Evolutionary conservation across 1,140 invertebrate genomes (phyloP).

Genomic region (Meloidogyne hapla): DNA sequence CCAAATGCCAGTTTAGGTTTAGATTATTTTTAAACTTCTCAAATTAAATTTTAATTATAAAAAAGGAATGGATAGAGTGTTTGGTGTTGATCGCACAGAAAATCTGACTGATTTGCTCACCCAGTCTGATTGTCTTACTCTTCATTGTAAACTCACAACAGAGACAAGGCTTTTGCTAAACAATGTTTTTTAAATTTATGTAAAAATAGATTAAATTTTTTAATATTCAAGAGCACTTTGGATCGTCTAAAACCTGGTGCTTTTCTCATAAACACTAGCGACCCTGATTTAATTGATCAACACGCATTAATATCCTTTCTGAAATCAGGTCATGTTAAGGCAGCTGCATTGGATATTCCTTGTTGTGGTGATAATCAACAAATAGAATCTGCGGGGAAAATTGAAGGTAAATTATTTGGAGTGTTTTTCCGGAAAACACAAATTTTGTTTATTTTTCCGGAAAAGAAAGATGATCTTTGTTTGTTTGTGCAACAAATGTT

Average conservation of each 20-base stretch:
- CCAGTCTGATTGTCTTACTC: constrained; percentile 92
- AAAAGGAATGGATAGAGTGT: constrained; percentile 80
- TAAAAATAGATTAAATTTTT: neutral
- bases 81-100: constrained; percentile 89
- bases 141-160: constrained; percentile 93
- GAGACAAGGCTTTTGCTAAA: constrained; percentile 97
- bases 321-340: constrained; percentile 93
- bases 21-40: neutral
- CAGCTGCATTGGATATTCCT: constrained; percentile 86
- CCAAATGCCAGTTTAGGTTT: constrained; percentile 86
- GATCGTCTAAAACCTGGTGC: constrained; percentile 95
- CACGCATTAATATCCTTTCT: constrained; percentile 88
- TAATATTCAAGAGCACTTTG: constrained; percentile 71
- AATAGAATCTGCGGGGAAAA: neutral
- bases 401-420: no score
- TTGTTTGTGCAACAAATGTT: no score
- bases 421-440: no score
- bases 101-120: constrained; percentile 88
- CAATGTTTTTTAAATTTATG: constrained; percentile 67
- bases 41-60: constrained; percentile 27
- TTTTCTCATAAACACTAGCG: constrained; percentile 95
- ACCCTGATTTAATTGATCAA: constrained; percentile 91
- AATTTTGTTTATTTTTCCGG: constrained; percentile 10
- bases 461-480: no score
- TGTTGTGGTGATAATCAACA: constrained; percentile 66